Percentiles rank a stretch among this genome's conserved stretches.
These are phyloP conservation scores for Lytechinus pictus DNA, from an alignment of 35 echinoderm and acorn worm genomes.

Conservation along the genomic window DNA sequence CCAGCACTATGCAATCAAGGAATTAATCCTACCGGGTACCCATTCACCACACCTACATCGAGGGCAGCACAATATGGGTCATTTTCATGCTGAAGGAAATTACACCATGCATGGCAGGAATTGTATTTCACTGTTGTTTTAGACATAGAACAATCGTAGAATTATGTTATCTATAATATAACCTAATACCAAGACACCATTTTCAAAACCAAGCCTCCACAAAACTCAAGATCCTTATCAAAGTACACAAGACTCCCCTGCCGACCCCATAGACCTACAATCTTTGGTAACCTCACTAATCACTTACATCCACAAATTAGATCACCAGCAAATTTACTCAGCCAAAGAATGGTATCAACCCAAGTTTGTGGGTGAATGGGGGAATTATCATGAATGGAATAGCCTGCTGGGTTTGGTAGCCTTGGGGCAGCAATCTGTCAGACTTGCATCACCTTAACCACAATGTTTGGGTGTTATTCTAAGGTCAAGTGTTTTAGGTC, in stretches of 20 bases:
- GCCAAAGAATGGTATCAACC: background rate
- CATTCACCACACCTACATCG: no score
- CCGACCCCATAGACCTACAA: background rate
- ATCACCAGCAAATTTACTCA: background rate
- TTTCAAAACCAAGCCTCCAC: no score
- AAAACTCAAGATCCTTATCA: background rate
- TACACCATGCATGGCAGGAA: no score
- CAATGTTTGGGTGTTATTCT: slow-evolving; percentile 10
- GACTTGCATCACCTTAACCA: background rate
- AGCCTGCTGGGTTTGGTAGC: background rate
- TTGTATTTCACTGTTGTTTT: no score
- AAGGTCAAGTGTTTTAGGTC: background rate
- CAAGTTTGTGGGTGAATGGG: background rate
- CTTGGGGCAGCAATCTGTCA: background rate
- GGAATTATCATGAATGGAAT: background rate
- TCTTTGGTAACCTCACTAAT: background rate
- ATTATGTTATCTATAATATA: no score
- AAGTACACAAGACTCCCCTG: background rate
- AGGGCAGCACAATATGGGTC: no score
- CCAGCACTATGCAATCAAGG: no score
- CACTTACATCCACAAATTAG: background rate
- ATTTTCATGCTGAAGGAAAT: no score
- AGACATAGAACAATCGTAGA: no score
- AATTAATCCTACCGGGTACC: no score
- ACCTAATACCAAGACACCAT: no score